phyloP scores from a whole-genome alignment of 2,888 invertebrate species.

The Callyntrura guangdongensis region DNA sequence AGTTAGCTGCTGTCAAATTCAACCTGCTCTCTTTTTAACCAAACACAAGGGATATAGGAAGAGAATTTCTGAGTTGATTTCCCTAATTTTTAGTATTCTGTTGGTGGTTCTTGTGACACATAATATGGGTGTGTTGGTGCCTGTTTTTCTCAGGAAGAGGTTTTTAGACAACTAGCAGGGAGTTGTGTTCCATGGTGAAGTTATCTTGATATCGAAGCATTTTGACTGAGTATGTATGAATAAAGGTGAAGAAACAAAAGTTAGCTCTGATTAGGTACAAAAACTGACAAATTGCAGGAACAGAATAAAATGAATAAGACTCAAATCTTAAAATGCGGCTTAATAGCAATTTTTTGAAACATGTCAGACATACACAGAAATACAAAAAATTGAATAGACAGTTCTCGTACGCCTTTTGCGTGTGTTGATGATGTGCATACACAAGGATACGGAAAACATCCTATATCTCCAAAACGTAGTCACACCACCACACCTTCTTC shows the following conservation, averaged over 20 bases:
- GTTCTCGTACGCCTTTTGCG: too few species aligned
- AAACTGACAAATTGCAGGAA: neutral
- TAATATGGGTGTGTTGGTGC: slow-evolving; percentile 39
- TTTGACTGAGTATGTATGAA: neutral
- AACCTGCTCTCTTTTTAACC: slow-evolving; percentile 56
- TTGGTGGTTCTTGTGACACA: slow-evolving; percentile 58
- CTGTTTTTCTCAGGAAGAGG: neutral
- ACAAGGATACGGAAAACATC: too few species aligned
- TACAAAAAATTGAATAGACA: too few species aligned
- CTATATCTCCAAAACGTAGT: too few species aligned
- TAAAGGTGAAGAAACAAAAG: neutral
- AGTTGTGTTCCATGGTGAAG: neutral
- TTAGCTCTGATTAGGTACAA: slow-evolving; percentile 5
- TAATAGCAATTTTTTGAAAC: too few species aligned
- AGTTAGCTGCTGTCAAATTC: slow-evolving; percentile 48
- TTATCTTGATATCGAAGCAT: neutral
- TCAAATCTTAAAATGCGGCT: too few species aligned
- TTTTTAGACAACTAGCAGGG: neutral
- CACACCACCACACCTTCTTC: neutral
- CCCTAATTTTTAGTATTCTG: slow-evolving; percentile 68
- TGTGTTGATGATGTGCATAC: too few species aligned
- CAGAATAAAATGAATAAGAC: neutral
- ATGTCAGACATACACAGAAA: too few species aligned
- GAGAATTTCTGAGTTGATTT: slow-evolving; percentile 67
- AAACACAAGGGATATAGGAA: slow-evolving; percentile 24